Percentiles rank a stretch among this genome's conserved stretches.
These are phyloP conservation scores for Ephestia elutella DNA, from an alignment of 1,140 invertebrate species.

Conservation along the genomic window DNA sequence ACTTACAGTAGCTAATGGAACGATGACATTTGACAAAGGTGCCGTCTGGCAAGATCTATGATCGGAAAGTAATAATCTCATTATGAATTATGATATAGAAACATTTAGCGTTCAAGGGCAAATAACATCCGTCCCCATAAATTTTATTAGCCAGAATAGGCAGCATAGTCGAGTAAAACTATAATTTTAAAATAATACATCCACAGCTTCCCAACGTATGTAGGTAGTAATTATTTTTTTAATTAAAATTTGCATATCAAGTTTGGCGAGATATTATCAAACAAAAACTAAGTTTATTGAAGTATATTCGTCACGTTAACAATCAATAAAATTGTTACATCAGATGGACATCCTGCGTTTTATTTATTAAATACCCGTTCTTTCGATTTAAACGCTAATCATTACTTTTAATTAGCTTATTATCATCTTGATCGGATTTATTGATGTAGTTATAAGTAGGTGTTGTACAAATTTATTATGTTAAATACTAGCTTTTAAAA, in stretches of 20 bases:
- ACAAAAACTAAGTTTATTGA: slow-evolving; percentile 10
- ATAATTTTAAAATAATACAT: background rate
- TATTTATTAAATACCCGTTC: background rate
- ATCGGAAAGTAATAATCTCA: slow-evolving; percentile 12
- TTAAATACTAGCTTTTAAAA: too few relatives aligned
- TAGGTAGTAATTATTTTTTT: slow-evolving; percentile 14
- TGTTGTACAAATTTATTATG: too few relatives aligned
- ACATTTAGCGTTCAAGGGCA: slow-evolving; percentile 30
- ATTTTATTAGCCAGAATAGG: too few relatives aligned
- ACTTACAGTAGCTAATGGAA: slow-evolving; percentile 22
- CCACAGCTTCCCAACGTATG: background rate
- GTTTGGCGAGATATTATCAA: slow-evolving; percentile 15
- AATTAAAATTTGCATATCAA: slow-evolving; percentile 24
- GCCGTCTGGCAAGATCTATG: slow-evolving; percentile 12
- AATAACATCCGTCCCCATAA: slow-evolving; percentile 17
- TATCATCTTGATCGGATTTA: background rate
- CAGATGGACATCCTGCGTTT: background rate
- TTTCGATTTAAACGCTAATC: background rate
- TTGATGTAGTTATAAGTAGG: too few relatives aligned
- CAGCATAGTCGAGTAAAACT: background rate
- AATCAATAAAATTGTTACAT: background rate
- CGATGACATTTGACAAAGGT: slow-evolving; percentile 37
- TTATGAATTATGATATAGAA: slow-evolving; percentile 26
- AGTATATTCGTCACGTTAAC: slow-evolving; percentile 6
- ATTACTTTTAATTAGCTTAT: background rate